Evolutionary conservation across 2,888 invertebrate genomes (phyloP), one percentile per base, ranked within the genome.

Genomic region (Thymelicus acteon): DNA sequence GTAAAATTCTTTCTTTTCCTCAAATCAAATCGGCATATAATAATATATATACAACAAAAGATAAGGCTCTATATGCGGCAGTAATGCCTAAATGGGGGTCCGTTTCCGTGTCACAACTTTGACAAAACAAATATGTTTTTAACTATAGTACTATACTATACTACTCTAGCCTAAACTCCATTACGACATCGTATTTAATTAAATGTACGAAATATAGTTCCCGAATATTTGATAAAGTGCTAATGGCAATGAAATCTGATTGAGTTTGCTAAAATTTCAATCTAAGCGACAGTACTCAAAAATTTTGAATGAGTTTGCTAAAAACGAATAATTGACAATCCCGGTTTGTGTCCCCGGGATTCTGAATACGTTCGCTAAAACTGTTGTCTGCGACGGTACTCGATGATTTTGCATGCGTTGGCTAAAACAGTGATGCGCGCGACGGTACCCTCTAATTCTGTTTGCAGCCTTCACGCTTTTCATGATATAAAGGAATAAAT

Each of bases 371-470:
- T 15, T 49, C 19, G 52, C 52, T 19, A 19, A 52, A 19, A 19
- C 19, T 15, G 52, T 7, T 19, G 19, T 54, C 24, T 4, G 54
- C 52, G 52, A 52, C 6, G 6, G 52, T 15, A 52, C 52, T 52
- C 7, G 19, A 54, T 54, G 19, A 54, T 54, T 15, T 12, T 24
- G 54, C 12, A 24, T 24, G 24, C 24, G 24, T 19, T 54, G 7
- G 10, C 24, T 52, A 12, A 54, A 54, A 54, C 54, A 54, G 3
- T 54, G 54, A 10, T 54, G 54, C n/a, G 24, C 24, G 54, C 24
- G 54, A 62, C 48, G n/a, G 62, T 62, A 62, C 62, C 47, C 47
- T 48, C 48, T 62, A 62, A 62, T 62, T 48, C 48, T 48, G 62
- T 62, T 62, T 62, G 62, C 48, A 48, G 62, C 48, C 62, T 62